These are phyloP conservation scores for Protosalanx chinensis DNA, from an alignment of 2,797 vertebrate genomes.

Conservation along the genomic window DNA sequence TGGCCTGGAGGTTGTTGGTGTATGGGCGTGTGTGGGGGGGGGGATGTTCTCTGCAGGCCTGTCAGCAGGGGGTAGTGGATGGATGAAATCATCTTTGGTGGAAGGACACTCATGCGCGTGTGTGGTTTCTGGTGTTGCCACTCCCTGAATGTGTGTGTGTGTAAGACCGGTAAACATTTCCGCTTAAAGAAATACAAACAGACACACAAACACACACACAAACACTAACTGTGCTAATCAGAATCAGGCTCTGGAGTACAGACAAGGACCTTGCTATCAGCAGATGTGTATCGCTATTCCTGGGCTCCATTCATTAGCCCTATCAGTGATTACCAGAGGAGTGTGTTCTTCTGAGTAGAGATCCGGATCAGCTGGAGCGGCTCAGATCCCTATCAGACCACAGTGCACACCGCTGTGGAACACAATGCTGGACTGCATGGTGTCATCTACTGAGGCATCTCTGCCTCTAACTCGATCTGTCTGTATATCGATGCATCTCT, in stretches of 20 bases:
- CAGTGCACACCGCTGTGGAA: background rate
- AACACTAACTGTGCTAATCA: constrained; percentile 37
- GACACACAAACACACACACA: background rate
- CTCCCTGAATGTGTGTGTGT: background rate
- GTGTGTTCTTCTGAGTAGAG: constrained; percentile 31
- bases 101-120: too few species aligned
- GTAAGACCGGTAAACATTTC: too few species aligned
- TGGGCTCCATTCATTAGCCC: constrained; percentile 40
- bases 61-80: too few species aligned
- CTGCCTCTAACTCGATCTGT: too few species aligned
- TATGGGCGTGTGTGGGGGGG: too few species aligned
- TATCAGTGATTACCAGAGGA: constrained; percentile 48
- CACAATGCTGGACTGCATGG: background rate
- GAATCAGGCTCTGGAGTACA: constrained; percentile 25
- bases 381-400: constrained; percentile 35
- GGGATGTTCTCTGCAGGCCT: too few species aligned
- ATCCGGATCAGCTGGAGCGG: constrained; percentile 41
- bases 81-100: too few species aligned
- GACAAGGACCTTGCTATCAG: constrained; percentile 42
- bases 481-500: too few species aligned
- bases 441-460: too few species aligned
- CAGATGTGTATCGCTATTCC: constrained; percentile 42
- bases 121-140: background rate
- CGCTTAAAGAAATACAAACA: background rate
- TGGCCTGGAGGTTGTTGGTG: too few species aligned